Conservation (phyloP, 2,888 invertebrate species). For the Lepidocyrtoides sp. region DNA sequence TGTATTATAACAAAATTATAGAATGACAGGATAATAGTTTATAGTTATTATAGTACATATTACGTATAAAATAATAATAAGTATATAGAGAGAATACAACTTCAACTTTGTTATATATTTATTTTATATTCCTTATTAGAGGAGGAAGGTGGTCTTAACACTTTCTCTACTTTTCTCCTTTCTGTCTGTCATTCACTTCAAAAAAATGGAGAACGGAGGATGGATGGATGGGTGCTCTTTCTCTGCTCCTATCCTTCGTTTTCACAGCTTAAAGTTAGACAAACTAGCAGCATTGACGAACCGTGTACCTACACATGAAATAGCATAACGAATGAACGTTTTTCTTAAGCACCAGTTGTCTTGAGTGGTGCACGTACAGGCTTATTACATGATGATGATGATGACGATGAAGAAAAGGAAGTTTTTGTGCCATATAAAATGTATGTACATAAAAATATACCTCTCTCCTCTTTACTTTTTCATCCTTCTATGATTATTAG, state of each 20-base stretch:
- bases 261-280: slow-evolving; percentile 21
- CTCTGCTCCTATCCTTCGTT: slow-evolving; percentile 20
- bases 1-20: neutral
- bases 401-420: too few relatives aligned
- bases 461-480: neutral
- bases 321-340: slow-evolving; percentile 37
- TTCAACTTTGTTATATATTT: neutral
- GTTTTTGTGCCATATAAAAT: neutral
- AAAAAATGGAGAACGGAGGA: slow-evolving; percentile 64
- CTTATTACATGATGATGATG: slow-evolving; percentile 3
- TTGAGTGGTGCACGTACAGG: slow-evolving; percentile 71
- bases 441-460: neutral
- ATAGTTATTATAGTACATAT: too few relatives aligned
- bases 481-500: neutral
- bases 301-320: neutral
- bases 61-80: too few relatives aligned
- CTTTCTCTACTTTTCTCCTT: slow-evolving; percentile 65
- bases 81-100: slow-evolving; percentile 13
- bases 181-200: slow-evolving; percentile 77
- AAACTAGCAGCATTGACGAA: neutral
- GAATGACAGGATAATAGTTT: slow-evolving; percentile 10
- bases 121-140: slow-evolving; percentile 41
- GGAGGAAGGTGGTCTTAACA: slow-evolving; percentile 70
- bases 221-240: slow-evolving; percentile 75
- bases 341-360: slow-evolving; percentile 70